Evolutionary conservation across 2,888 invertebrate species (phyloP).

Genomic region (Tipula unca): DNA sequence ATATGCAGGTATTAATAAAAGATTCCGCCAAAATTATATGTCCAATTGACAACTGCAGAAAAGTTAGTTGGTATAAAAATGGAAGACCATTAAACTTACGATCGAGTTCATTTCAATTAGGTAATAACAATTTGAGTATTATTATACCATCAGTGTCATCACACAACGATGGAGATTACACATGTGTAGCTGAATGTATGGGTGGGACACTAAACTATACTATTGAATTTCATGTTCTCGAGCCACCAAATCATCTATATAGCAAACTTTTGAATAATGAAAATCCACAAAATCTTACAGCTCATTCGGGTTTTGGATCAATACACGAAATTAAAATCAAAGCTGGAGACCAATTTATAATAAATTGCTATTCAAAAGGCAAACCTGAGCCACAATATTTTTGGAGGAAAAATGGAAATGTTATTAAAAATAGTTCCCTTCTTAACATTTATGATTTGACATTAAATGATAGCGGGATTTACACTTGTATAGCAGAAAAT

Average conservation of each 20-base stretch:
- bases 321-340: slow-evolving; percentile 36
- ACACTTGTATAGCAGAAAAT: slow-evolving; percentile 52
- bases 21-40: slow-evolving; percentile 26
- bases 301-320: not conserved
- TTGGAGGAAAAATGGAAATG: slow-evolving; percentile 15
- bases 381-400: slow-evolving; percentile 41
- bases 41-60: slow-evolving; percentile 28
- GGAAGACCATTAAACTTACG: not conserved
- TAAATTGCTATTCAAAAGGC: slow-evolving; percentile 44
- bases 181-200: slow-evolving; percentile 51
- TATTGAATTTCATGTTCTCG: slow-evolving; percentile 48
- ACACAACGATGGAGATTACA: slow-evolving; percentile 40
- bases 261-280: not conserved
- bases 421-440: not conserved
- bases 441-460: slow-evolving; percentile 31
- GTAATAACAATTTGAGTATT: not conserved
- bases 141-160: not conserved
- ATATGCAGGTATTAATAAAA: not conserved
- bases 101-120: not conserved
- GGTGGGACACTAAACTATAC: slow-evolving; percentile 48
- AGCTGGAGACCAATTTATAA: slow-evolving; percentile 40
- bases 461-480: slow-evolving; percentile 43
- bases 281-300: not conserved
- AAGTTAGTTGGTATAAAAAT: slow-evolving; percentile 25
- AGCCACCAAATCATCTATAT: slow-evolving; percentile 38